Evolutionary conservation across 2,797 vertebrate species (phyloP).

Genomic region (Oreortyx pictus): DNA sequence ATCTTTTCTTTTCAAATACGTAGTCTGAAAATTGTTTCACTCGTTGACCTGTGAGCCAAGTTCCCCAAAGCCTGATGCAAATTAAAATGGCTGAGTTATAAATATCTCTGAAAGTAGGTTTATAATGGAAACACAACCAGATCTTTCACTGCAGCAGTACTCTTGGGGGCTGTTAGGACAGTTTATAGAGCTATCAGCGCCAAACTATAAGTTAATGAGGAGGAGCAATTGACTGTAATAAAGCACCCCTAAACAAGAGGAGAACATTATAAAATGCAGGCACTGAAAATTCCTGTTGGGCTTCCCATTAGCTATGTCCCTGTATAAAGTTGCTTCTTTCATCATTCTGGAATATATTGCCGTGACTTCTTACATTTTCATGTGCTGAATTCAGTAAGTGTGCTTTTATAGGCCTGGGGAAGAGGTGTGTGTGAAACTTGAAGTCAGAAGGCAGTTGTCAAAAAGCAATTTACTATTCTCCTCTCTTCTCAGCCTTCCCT

Average conservation of each 20-base stretch:
- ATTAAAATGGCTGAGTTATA: slow-evolving; percentile 73
- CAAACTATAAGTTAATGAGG: slow-evolving; percentile 51
- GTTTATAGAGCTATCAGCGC: slow-evolving; percentile 48
- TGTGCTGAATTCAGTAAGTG: slow-evolving; percentile 1
- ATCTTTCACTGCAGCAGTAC: slow-evolving; percentile 36
- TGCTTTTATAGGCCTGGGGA: not conserved
- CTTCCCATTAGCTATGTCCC: slow-evolving; percentile 28
- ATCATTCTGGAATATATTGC: slow-evolving; percentile 44
- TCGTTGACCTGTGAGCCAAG: slow-evolving; percentile 64
- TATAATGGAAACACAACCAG: slow-evolving; percentile 62
- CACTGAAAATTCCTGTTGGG: slow-evolving; percentile 11
- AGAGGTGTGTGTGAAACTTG: not conserved
- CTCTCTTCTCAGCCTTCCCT: slow-evolving; percentile 45
- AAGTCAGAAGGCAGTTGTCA: slow-evolving; percentile 52
- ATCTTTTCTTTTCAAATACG: slow-evolving; percentile 46
- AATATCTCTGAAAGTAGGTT: slow-evolving; percentile 65
- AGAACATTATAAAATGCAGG: slow-evolving; percentile 39
- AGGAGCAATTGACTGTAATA: slow-evolving; percentile 49
- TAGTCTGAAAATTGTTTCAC: slow-evolving; percentile 56
- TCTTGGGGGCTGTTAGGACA: slow-evolving; percentile 60
- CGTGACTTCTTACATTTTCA: not conserved
- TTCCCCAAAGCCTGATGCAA: slow-evolving; percentile 73
- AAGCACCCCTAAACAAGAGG: slow-evolving; percentile 58
- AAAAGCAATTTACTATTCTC: slow-evolving; percentile 59
- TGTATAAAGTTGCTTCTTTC: slow-evolving; percentile 17